Percentiles rank a stretch among this genome's conserved stretches.
Evolutionary conservation across 2,797 vertebrate species (phyloP).

Genomic region (Enteromius unitaeniatus): DNA sequence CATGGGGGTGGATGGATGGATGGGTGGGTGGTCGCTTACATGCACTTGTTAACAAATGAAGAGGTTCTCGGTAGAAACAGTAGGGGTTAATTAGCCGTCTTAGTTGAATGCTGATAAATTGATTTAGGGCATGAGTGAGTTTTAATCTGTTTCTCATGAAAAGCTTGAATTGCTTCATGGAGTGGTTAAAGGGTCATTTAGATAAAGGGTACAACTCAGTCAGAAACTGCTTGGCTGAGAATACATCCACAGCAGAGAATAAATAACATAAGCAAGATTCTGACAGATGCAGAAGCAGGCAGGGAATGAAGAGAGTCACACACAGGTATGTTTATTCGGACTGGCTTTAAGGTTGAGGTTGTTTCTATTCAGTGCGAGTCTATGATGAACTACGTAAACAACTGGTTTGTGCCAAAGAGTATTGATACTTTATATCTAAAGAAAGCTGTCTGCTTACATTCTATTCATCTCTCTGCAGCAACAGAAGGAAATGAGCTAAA

Average conservation of each 20-base stretch:
- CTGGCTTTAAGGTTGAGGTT: not conserved
- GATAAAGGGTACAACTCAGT: constrained; percentile 53
- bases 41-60: constrained; percentile 52
- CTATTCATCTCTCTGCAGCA: not conserved
- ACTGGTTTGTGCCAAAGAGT: not conserved
- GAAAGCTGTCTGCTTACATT: constrained; percentile 1
- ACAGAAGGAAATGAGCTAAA: not conserved
- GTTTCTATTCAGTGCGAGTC: not conserved
- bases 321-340: not conserved
- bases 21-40: constrained; percentile 16
- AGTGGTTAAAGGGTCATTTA: constrained; percentile 55
- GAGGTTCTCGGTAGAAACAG: constrained; percentile 45
- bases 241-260: constrained; percentile 13
- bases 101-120: constrained; percentile 54
- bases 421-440: not conserved
- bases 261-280: constrained; percentile 28
- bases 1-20: not conserved
- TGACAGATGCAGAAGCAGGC: not conserved
- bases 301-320: not conserved
- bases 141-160: constrained; percentile 56
- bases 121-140: constrained; percentile 57
- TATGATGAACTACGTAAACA: not conserved
- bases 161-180: constrained; percentile 50
- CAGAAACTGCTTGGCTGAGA: constrained; percentile 11
- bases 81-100: constrained; percentile 51